A percentile compares a stretch with the other conserved stretches of the same genome.
Evolutionary conservation across 2,797 vertebrate species (phyloP).

Genomic region (Anableps anableps): DNA sequence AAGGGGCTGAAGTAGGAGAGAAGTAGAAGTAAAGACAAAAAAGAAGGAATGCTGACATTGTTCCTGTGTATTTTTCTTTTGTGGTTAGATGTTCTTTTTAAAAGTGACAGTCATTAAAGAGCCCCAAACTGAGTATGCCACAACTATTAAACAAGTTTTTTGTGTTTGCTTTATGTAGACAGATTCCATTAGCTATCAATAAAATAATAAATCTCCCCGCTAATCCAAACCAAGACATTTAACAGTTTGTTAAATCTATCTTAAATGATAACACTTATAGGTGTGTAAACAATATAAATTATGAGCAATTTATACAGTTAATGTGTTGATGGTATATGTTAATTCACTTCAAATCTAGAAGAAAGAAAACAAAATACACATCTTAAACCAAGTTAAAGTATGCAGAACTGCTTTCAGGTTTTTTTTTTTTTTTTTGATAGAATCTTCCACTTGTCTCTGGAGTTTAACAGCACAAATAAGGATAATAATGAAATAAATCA

Average conservation of each 20-base stretch:
- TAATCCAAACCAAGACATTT: background rate
- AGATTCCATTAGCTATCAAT: background rate
- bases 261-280: background rate
- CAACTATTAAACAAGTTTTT: background rate
- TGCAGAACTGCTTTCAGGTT: background rate
- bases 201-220: background rate
- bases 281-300: background rate
- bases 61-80: constrained; percentile 2
- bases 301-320: background rate
- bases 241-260: background rate
- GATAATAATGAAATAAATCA: constrained; percentile 42
- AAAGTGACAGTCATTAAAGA: background rate
- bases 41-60: constrained; percentile 22
- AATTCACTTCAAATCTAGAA: background rate
- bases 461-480: constrained; percentile 40
- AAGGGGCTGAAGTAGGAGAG: constrained; percentile 46
- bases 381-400: background rate
- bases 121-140: background rate
- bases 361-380: background rate
- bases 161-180: background rate
- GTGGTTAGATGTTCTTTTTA: background rate
- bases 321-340: background rate
- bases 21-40: constrained; percentile 54
- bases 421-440: background rate
- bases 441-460: constrained; percentile 27